Conservation (phyloP, 2,113 vertebrate genomes). For the Perca flavescens region DNA sequence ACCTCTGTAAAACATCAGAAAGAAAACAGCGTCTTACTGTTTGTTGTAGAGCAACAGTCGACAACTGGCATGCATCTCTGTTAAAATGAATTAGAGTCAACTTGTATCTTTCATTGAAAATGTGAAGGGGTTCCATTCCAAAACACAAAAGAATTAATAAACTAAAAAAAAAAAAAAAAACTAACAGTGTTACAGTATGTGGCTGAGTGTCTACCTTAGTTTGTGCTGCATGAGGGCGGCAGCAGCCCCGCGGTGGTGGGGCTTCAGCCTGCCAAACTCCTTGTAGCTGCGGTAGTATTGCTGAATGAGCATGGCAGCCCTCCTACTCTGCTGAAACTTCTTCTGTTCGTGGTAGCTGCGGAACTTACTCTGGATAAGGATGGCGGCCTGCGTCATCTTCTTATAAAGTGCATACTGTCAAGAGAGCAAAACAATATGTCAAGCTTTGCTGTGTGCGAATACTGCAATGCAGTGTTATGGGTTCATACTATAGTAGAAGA, state of each 20-base stretch:
- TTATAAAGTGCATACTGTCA: slow-evolving; percentile 99
- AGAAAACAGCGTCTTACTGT: not conserved
- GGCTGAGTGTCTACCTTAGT: slow-evolving; percentile 77
- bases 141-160: not conserved
- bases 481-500: not conserved
- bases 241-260: slow-evolving; percentile 88
- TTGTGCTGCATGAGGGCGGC: slow-evolving; percentile 90
- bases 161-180: too few relatives aligned
- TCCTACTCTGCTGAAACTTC: slow-evolving; percentile 97
- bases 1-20: slow-evolving; percentile 85
- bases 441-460: not conserved
- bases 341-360: slow-evolving; percentile 98
- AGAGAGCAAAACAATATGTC: slow-evolving; percentile 27
- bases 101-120: slow-evolving; percentile 14
- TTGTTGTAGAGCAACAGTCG: not conserved
- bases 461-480: not conserved
- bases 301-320: slow-evolving; percentile 96
- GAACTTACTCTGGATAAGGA: slow-evolving; percentile 99
- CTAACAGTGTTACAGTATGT: not conserved
- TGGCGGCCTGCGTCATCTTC: slow-evolving; percentile 99
- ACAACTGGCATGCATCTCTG: not conserved
- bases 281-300: slow-evolving; percentile 98
- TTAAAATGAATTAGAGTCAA: not conserved
- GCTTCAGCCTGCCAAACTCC: slow-evolving; percentile 91
- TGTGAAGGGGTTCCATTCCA: slow-evolving; percentile 3